These are phyloP conservation scores for Euthynnus affinis DNA, from an alignment of 2,797 vertebrate species.

Conservation along the genomic window DNA sequence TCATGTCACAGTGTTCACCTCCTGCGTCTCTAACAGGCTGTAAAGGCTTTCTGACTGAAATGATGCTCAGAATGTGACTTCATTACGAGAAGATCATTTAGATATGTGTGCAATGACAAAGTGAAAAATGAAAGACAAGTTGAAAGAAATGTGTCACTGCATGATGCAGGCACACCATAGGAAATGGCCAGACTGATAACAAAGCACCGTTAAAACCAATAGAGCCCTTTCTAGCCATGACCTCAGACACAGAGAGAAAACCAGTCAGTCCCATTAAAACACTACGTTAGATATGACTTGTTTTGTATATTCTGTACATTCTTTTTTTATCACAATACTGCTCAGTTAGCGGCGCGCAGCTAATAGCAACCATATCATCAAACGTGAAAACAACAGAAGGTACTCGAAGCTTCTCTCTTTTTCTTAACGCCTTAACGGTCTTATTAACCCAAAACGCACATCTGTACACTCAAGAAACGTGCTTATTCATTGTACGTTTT, in stretches of 20 bases:
- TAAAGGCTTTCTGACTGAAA: no score
- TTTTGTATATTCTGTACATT: not conserved
- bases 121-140: no score
- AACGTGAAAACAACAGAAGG: not conserved
- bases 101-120: not conserved
- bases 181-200: not conserved
- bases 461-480: not conserved
- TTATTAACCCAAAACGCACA: accelerated
- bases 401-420: not conserved
- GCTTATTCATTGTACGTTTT: not conserved
- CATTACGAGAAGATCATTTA: no score
- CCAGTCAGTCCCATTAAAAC: not conserved
- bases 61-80: no score
- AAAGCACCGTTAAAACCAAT: not conserved
- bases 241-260: not conserved
- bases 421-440: no score
- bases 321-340: not conserved
- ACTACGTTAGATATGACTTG: not conserved
- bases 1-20: no score
- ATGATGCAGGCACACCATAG: not conserved
- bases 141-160: not conserved
- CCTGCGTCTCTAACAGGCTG: no score
- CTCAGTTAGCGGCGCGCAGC: not conserved
- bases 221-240: not conserved
- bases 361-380: not conserved